Base-by-base conservation (phyloP, 2,113 vertebrate species). In the Blennius ocellaris region DNA sequence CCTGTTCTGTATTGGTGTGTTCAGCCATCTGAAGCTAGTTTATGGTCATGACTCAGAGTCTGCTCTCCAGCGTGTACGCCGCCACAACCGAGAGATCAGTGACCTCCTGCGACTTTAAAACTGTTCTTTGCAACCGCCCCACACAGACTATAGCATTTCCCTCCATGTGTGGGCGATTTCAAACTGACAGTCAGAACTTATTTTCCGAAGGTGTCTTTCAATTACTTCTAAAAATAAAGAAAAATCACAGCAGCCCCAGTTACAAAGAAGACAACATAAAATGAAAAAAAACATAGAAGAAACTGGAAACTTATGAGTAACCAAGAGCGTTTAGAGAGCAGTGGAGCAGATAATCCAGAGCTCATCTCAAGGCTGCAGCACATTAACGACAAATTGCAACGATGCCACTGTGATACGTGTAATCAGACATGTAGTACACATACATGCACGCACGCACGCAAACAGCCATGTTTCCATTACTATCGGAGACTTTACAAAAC, bases 271-370 rank as follows among this genome's bases (percentile, higher is more conserved):
- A 30, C 21, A 17, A 52, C 15, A 54, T 37, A 37, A 30, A 54
- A 43, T 4, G 8, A 53, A 10, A 16, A 0, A 7, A 12, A 50
- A 15, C 43, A 65, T 53, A 15, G 57, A 37, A 70, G 30, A 76
- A 78, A 73, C 43, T 66, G 36, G 51, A 69, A 50, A 65, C 8
- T 69, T 39, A 5, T 62, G 50, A 58, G 17, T 53, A 51, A 38
- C 51, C 14, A 85, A 68, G 80, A 47, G 61, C 75, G 39, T 63
- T 69, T 36, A 72, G 51, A 51, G 49, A 6, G 76, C 38, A 80
- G 55, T 64, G 49, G 61, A 86, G 82, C 45, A 69, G 5, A 78
- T 69, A 58, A 78, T 73, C 66, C 62, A 62, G 47, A 87, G 53
- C 56, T 76, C 60, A 77, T 79, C 85, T 68, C 17, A 71, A 82